Conservation (phyloP, 1,140 invertebrate genomes). For the Sitophilus oryzae region DNA sequence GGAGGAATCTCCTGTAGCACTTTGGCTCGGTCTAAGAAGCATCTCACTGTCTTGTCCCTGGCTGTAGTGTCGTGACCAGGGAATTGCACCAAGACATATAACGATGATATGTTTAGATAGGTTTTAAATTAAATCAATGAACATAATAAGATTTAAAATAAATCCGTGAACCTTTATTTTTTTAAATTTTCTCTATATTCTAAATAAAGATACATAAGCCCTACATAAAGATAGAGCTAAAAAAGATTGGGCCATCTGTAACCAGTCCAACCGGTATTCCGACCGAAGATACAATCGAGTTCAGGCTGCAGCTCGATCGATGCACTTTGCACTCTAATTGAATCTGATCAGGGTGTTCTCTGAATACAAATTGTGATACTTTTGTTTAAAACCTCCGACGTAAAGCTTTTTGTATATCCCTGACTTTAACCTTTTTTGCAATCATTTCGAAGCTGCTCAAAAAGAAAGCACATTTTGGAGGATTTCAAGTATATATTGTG, state of each 20-base stretch:
- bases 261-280: conserved; percentile 5
- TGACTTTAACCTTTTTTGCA: conserved; percentile 5
- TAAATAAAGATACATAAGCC: background rate
- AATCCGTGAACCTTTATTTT: background rate
- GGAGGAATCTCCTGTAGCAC: too few relatives aligned
- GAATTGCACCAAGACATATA: too few relatives aligned
- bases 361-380: conserved; percentile 1
- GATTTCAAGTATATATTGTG: too few relatives aligned
- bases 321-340: conserved; percentile 6
- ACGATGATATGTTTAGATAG: too few relatives aligned
- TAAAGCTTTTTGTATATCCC: background rate
- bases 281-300: background rate
- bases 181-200: background rate
- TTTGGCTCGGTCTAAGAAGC: too few relatives aligned
- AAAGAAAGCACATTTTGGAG: too few relatives aligned
- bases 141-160: too few relatives aligned
- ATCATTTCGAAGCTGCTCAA: too few relatives aligned
- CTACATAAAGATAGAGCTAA: background rate
- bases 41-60: too few relatives aligned
- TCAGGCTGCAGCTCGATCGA: conserved; percentile 1
- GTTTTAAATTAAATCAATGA: too few relatives aligned
- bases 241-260: conserved; percentile 11
- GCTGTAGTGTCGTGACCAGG: too few relatives aligned
- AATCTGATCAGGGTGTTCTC: conserved; percentile 4
- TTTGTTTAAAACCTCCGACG: conserved; percentile 6